Evolutionary conservation across 2,113 vertebrate genomes (phyloP).

Genomic region (Marcusenius ussheri): DNA sequence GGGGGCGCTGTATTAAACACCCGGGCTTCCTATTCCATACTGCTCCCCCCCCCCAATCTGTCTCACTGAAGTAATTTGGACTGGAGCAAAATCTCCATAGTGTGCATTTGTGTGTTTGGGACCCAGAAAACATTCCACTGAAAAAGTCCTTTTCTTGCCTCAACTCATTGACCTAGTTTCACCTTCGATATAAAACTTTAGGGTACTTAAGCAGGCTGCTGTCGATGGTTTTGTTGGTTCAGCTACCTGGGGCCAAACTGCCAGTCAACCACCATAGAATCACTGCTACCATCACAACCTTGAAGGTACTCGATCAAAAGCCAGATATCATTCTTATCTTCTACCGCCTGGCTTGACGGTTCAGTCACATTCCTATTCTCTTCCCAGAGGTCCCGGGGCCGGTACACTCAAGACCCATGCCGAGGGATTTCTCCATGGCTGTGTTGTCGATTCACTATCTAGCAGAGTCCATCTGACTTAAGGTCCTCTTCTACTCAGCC

Average conservation of each 20-base stretch:
- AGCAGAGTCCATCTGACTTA: not conserved
- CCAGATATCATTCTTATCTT: not conserved
- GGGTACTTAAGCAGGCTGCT: not conserved
- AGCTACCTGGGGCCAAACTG: not conserved
- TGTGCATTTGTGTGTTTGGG: not conserved
- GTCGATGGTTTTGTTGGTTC: not conserved
- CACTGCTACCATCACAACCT: not conserved
- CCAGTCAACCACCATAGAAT: not conserved
- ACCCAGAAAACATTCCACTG: not conserved
- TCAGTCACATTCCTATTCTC: not conserved
- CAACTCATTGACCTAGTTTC: slow-evolving; percentile 14
- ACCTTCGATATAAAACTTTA: not conserved
- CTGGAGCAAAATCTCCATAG: not conserved
- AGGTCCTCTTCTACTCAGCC: not conserved
- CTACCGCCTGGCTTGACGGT: not conserved
- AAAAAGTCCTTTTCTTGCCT: not conserved
- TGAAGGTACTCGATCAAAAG: not conserved
- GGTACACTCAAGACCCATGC: not conserved
- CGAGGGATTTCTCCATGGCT: not conserved
- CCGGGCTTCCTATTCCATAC: too few relatives aligned
- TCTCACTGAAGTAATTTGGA: slow-evolving; percentile 13
- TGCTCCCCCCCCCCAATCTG: too few relatives aligned
- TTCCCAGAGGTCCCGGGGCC: not conserved
- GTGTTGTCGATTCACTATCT: not conserved
- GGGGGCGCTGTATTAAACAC: too few relatives aligned